A percentile compares a stretch with the other conserved stretches of the same genome.
Evolutionary conservation across 2,888 invertebrate species (phyloP).

Genomic region (Eupsilia transversa): DNA sequence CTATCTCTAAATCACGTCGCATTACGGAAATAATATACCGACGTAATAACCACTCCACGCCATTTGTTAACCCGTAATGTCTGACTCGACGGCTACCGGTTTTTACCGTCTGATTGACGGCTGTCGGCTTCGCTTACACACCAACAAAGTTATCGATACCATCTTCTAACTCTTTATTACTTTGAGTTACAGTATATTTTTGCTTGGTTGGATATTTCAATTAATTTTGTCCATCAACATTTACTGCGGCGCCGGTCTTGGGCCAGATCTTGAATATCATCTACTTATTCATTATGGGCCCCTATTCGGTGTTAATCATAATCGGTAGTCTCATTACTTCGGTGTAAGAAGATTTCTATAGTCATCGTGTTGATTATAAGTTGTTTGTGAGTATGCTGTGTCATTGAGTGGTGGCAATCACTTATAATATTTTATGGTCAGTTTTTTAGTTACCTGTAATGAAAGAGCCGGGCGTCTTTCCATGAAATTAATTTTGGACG

Average conservation of each 20-base stretch:
- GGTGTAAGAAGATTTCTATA: constrained; percentile 75
- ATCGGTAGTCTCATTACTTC: constrained; percentile 82
- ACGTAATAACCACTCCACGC: constrained; percentile 79
- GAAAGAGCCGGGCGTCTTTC: constrained; percentile 45
- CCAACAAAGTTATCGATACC: constrained; percentile 71
- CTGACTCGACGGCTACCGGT: constrained; percentile 89
- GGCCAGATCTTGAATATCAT: constrained; percentile 89
- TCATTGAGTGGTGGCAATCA: constrained; percentile 69
- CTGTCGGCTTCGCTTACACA: constrained; percentile 88
- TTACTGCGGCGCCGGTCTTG: constrained; percentile 88
- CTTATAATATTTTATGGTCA: constrained; percentile 66
- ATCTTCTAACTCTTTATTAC: constrained; percentile 40
- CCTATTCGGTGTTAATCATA: constrained; percentile 89
- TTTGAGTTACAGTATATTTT: constrained; percentile 65
- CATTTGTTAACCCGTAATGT: constrained; percentile 87
- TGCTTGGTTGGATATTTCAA: constrained; percentile 36
- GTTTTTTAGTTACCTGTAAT: constrained; percentile 55
- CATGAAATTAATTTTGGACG: constrained; percentile 44
- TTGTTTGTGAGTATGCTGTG: constrained; percentile 74
- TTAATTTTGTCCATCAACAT: constrained; percentile 74
- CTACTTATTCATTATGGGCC: constrained; percentile 88
- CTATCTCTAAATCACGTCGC: constrained; percentile 66
- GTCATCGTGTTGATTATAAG: constrained; percentile 74
- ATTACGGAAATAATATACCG: constrained; percentile 69
- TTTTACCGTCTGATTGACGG: constrained; percentile 90